These are phyloP conservation scores for Sminthurinus aureus DNA, from an alignment of 2,888 invertebrate genomes.

Conservation along the genomic window DNA sequence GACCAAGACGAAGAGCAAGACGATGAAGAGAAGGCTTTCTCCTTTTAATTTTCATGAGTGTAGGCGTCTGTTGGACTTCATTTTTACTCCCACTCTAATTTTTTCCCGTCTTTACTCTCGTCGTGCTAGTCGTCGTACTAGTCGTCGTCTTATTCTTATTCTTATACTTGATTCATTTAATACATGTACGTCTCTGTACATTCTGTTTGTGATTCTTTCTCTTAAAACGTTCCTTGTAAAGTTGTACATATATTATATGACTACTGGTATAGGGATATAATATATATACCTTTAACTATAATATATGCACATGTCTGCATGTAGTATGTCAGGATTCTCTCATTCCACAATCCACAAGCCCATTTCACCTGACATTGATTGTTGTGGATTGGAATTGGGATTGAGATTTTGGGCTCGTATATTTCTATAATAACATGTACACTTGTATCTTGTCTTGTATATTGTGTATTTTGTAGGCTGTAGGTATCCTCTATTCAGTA, in stretches of 20 bases:
- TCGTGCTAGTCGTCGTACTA: neutral
- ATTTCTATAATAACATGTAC: neutral
- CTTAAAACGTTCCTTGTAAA: neutral
- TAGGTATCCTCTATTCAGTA: no score
- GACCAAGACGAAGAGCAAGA: no score
- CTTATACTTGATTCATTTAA: neutral
- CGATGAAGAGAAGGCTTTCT: constrained; percentile 53
- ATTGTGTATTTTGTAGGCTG: no score
- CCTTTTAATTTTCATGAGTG: constrained; percentile 57
- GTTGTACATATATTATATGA: no score
- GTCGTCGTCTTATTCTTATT: neutral
- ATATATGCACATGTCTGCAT: no score
- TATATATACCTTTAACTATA: no score
- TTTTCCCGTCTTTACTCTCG: constrained; percentile 2
- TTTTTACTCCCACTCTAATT: constrained; percentile 43
- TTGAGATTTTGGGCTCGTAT: constrained; percentile 43
- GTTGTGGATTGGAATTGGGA: constrained; percentile 3
- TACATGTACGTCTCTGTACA: neutral
- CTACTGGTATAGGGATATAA: no score
- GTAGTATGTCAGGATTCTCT: constrained; percentile 4
- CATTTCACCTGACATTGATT: constrained; percentile 41
- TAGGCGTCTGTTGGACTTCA: constrained; percentile 54
- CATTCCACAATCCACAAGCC: constrained; percentile 16
- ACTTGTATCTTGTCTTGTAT: no score
- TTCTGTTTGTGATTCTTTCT: constrained; percentile 1